A percentile compares a stretch with the other conserved stretches of the same genome.
Conservation (phyloP, 1,140 invertebrate species). For the Ganaspis sp. region DNA sequence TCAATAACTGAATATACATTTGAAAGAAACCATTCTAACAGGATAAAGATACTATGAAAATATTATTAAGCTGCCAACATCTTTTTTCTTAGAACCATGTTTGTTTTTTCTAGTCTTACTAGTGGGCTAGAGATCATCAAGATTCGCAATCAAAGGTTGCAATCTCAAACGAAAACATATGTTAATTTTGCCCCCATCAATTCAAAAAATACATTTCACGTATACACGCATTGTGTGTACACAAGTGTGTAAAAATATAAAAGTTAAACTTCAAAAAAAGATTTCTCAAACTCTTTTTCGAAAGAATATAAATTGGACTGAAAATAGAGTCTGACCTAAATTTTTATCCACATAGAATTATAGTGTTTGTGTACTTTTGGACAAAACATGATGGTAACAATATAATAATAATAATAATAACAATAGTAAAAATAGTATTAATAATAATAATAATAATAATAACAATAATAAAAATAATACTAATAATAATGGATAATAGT, state of each 20-base stretch:
- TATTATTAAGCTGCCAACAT: constrained; percentile 14
- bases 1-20: neutral
- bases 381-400: too few species aligned
- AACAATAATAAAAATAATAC: too few species aligned
- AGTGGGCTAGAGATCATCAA: neutral
- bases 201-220: neutral
- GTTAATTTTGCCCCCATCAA: neutral
- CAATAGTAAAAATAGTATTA: too few species aligned
- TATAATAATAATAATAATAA: too few species aligned
- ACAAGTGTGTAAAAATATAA: neutral
- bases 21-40: neutral
- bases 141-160: neutral
- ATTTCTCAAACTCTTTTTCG: neutral
- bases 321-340: constrained; percentile 5
- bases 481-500: too few species aligned
- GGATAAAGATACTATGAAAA: constrained; percentile 9
- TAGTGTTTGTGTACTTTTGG: neutral
- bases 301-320: neutral
- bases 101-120: constrained; percentile 1
- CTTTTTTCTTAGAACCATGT: constrained; percentile 5
- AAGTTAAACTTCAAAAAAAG: neutral
- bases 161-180: neutral
- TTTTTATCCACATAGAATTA: neutral
- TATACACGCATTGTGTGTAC: neutral
- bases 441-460: too few species aligned